Evolutionary conservation across 2,797 vertebrate species (phyloP), one percentile per base, ranked within the genome.

Genomic region (Lindbergichthys nudifrons): DNA sequence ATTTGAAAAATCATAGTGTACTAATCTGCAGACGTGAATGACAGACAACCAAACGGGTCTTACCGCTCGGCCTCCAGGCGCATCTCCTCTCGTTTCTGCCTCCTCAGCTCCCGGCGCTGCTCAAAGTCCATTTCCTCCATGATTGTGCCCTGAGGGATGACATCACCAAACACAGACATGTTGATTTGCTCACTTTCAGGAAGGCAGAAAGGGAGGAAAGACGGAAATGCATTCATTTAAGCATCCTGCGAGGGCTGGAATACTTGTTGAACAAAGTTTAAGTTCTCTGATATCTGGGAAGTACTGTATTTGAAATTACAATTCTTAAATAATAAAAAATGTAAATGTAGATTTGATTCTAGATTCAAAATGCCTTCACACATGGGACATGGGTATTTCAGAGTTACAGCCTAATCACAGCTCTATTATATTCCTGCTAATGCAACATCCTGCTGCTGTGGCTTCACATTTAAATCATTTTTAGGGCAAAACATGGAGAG

Each of bases 41-140:
- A 50, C 30, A 64, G 52, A 52, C 66, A 65, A 66, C 10, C 4
- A 19, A 78, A 54, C 9, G 30, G 4, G 42, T 71, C 77, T 95
- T 93, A 99, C 98, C 98, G 97, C 84, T 99, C 97, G 5, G 96
- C 96, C 89, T 99, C 98, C 48, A 97, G 92, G 14, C 97, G 96
- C 97, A 99, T 99, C 93, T 99, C 98, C 92, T 99, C 98, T 13
- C 98, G 95, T 92, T 99, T 99, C 94, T 99, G 97, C 90, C 97
- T 98, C 91, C 98, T 96, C 79, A 98, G 94, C 77, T 99, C 98
- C 91, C 98, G 94, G 94, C 98, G 98, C 90, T 96, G 96, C 87
- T 99, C 98, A 89, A 99, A 98, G 93, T 99, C 97, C 85, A 93
- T 89, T 91, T 99, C 98, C 88, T 99, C 98, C 98, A 99, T 99